Percentiles rank a stretch among this genome's conserved stretches.
These are phyloP conservation scores for Ichneumoninae sp. DNA, from an alignment of 2,888 invertebrate genomes.

Conservation along the genomic window DNA sequence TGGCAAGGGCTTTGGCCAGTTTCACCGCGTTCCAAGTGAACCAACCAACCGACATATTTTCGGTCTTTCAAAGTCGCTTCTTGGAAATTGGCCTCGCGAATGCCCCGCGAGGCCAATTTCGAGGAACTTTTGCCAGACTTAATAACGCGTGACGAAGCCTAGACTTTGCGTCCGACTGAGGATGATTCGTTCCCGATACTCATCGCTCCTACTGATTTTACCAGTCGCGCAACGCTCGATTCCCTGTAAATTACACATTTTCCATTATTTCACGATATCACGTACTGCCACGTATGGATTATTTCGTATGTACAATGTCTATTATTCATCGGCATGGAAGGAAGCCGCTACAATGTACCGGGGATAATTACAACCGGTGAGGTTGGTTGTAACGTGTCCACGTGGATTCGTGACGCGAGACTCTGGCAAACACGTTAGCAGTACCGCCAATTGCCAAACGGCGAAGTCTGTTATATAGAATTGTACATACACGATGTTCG, in stretches of 20 bases:
- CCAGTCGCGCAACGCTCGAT: not conserved
- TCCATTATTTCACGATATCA: not conserved
- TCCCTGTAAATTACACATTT: not conserved
- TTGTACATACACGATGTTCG: constrained; percentile 41
- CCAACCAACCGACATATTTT: not conserved
- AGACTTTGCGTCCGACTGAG: not conserved
- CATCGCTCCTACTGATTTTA: not conserved
- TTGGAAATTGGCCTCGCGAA: too few relatives aligned
- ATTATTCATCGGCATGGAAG: constrained; percentile 32
- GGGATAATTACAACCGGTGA: constrained; percentile 47
- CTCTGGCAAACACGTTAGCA: constrained; percentile 38
- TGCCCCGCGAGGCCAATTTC: not conserved
- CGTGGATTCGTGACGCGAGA: constrained; percentile 55
- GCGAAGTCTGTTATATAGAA: constrained; percentile 38
- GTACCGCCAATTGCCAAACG: constrained; percentile 27
- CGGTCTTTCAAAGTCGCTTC: not conserved
- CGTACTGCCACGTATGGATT: not conserved
- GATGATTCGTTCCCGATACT: not conserved
- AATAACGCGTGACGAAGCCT: not conserved
- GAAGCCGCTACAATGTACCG: constrained; percentile 37
- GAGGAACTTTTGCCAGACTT: not conserved
- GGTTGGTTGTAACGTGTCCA: constrained; percentile 41
- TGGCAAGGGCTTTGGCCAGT: constrained; percentile 4
- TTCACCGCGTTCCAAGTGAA: not conserved
- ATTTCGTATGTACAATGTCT: constrained; percentile 7